Evolutionary conservation across 2,888 invertebrate species (phyloP).

Genomic region (Toxonevra muliebris): DNA sequence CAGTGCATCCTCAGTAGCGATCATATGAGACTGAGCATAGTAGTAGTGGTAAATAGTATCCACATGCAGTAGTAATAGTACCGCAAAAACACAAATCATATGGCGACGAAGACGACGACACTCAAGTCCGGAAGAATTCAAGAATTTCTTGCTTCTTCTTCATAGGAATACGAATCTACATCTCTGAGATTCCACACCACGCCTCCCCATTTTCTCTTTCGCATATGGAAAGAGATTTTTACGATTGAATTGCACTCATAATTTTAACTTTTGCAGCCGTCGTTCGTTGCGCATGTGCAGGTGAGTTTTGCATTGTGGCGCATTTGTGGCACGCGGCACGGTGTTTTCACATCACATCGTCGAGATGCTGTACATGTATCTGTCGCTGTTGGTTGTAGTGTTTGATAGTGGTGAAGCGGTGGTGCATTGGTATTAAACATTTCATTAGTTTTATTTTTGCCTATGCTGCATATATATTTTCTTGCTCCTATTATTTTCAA

Average conservation of each 20-base stretch:
- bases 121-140: constrained; percentile 28
- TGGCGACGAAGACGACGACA: constrained; percentile 7
- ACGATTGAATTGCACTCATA: constrained; percentile 43
- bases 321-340: too few relatives aligned
- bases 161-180: neutral
- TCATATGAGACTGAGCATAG: too few relatives aligned
- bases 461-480: too few relatives aligned
- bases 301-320: neutral
- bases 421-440: too few relatives aligned
- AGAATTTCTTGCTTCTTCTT: constrained; percentile 34
- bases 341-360: too few relatives aligned
- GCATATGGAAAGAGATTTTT: constrained; percentile 36
- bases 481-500: too few relatives aligned
- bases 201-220: constrained; percentile 19
- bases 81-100: constrained; percentile 39
- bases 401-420: too few relatives aligned
- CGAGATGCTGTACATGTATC: too few relatives aligned
- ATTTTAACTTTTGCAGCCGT: constrained; percentile 26
- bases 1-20: neutral
- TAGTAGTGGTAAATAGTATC: too few relatives aligned
- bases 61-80: constrained; percentile 27
- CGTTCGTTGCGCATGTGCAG: constrained; percentile 21
- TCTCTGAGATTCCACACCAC: constrained; percentile 10
- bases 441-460: too few relatives aligned
- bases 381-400: too few relatives aligned